Base-by-base conservation (phyloP, 2,888 invertebrate genomes). In the Dicyrtomina minuta region DNA sequence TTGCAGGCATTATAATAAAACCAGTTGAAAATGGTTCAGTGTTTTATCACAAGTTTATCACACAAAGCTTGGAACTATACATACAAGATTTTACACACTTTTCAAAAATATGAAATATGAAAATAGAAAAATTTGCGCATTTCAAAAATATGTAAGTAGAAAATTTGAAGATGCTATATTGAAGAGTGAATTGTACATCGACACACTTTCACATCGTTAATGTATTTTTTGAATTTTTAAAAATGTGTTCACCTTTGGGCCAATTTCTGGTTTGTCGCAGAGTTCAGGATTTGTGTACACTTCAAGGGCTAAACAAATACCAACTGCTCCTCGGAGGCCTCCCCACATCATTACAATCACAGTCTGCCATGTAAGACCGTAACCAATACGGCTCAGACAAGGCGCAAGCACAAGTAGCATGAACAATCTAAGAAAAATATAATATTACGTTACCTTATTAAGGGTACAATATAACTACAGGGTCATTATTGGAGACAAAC, bases 331-430 rank as follows among this genome's bases (percentile, higher is more conserved):
- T 26, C 87, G 80, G 10, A 88, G 80, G 0, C 87, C 88, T 20
- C 87, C 86, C 87, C 88, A 88, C 2, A 86, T 85, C 77, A 87
- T 84, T 3, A 88, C 85, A 76, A 85, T 80, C 70, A 84, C 84
- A 68, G 86, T 84, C 73, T 84, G 83, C 86, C 87, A 87, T 0
- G 84, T 81, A 80, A 88, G 82, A 0, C 87, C 87, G 75, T 87
- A 87, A 0, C 87, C 87, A 1, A 86, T 80, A 15, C 81, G 83
- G 24, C 81, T 82, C 26, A 87, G 80, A 0, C 86, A 66, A 0
- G 87, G 87, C 59, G 84, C 84, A 80, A 87, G 83, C 0, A 83
- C 77, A 0, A 82, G 79, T 72, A 86, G 84, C 68, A 86, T 85
- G 68, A 86, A 39, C 0, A 80, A 80, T 70, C 83, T 82, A 73